Base-by-base conservation (phyloP, 2,797 vertebrate species). In the Clarias fuscus region DNA sequence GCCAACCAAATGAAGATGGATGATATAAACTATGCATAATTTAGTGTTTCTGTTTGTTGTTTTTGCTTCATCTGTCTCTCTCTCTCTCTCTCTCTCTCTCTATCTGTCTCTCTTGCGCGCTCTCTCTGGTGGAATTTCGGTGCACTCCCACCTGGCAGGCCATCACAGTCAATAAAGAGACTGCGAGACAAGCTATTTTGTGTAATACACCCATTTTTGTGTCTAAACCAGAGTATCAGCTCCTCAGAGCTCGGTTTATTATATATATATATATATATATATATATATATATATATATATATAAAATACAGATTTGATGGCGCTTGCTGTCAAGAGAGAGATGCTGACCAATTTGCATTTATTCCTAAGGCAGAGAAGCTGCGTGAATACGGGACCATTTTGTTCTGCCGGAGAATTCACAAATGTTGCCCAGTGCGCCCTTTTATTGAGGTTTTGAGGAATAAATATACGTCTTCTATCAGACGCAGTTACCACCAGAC, bases 301-400 rank as follows among this genome's bases (percentile, higher is more conserved):
- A 56, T 27, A 67, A 37, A 70, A 79, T 2, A 70, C 62, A 58
- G 11, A 64, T 30, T 30, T 59, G 27, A 78, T 59, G 56, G 17
- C 67, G 56, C 53, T 72, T 64, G 73, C 76, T 84, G 40, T 84
- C 37, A 75, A 84, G 43, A 87, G 62, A 17, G 30, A 82, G 71
- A 82, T 62, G 43, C 82, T 84, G 43, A 83, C 86, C 86, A 77
- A 64, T 78, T 87, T 84, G 84, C 62, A 84, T 87, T 62, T 84
- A 82, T 77, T 84, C 65, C 22, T 56, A 64, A 67, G 18, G 62
- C 67, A 37, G 80, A 85, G 70, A 27, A 80, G 22, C 62, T 20
- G 37, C 17, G 30, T 73, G 65, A 82, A 83, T 40, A 27, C 70
- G 56, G 11, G 62, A 59, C 37, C 43, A 85, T 80, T 56, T 83